These are phyloP conservation scores for Tinea trinotella DNA, from an alignment of 2,888 invertebrate genomes.

Conservation along the genomic window DNA sequence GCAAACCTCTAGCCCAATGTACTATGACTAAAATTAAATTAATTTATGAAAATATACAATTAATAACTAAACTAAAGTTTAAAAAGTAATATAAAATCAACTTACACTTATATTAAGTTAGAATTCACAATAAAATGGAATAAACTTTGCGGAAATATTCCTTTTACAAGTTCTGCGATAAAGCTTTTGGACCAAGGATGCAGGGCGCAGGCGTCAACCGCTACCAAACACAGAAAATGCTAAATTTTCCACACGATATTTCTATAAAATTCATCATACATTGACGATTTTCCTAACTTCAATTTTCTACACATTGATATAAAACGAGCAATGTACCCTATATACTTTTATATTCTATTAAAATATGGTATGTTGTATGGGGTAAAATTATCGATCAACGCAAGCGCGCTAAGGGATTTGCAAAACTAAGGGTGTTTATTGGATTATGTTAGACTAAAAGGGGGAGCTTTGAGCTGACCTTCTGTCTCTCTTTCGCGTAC, in stretches of 20 bases:
- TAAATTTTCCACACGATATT: not conserved
- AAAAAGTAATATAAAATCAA: conserved; percentile 23
- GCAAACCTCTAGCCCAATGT: not conserved
- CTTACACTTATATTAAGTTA: conserved; percentile 46
- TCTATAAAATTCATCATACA: conserved; percentile 25
- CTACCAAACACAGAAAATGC: conserved; percentile 26
- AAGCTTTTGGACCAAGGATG: conserved; percentile 48
- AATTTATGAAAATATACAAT: not conserved
- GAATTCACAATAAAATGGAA: conserved; percentile 45
- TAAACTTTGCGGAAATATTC: conserved; percentile 49
- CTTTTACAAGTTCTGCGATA: conserved; percentile 48
- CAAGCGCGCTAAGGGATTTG: conserved; percentile 49
- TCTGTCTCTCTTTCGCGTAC: conserved; percentile 22
- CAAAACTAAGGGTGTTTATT: conserved; percentile 31
- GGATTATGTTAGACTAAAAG: conserved; percentile 17
- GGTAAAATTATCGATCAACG: conserved; percentile 56
- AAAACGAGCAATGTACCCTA: conserved; percentile 31
- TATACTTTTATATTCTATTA: not conserved
- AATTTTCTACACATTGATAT: no score
- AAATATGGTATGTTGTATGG: conserved; percentile 19
- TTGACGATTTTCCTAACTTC: conserved; percentile 28
- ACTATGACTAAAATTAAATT: not conserved
- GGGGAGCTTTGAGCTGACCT: conserved; percentile 21
- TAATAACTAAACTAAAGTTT: not conserved
- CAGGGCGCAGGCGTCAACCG: conserved; percentile 54